Base-by-base conservation (phyloP, 1,140 invertebrate species). In the Bombus ignitus region DNA sequence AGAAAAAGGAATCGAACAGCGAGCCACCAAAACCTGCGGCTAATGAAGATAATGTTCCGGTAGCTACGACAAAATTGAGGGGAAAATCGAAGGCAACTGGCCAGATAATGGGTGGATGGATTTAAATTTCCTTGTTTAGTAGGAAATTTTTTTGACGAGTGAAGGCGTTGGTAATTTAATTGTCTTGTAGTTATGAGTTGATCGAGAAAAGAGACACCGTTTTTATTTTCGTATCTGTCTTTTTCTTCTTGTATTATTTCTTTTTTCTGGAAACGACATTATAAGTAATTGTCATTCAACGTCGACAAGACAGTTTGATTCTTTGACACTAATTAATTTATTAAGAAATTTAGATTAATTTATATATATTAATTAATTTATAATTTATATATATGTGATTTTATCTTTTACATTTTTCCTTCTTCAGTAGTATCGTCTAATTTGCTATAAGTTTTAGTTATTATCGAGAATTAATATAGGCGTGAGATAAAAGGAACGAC, bases 21-120 rank as follows among this genome's bases (percentile, higher is more conserved):
- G 28, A 32, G 28, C 22, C 44, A 53, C 1, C 10, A 59, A 87
- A 89, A 84, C 2, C 72, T 22, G 59, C 35, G 47, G 70, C 88
- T 32, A 32, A 32, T 32, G 76, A 85, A 22, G 83, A 85, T 0
- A 76, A 75, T 1, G 66, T 53, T 3, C 66, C 89, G 3, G 70
- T 92, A 8, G 92, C 92, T 39, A 94, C 94, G 5, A 95, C 95
- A 10, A 95, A 95, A 92, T 94, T 96, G 78, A 95, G 95, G 66
- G 97, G 96, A 71, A 97, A 96, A 92, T 97, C 97, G 18, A 97
- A 96, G 93, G 96, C 96, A 2, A 97, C 96, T 9, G 97, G 97
- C 5, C 96, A 96, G 95, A 94, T 96, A 25, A 95, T 97, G 71
- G 96, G 96, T 39, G 97, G 97, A 4, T 97, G 97, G 97, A 94